A percentile compares a stretch with the other conserved stretches of the same genome.
Evolutionary conservation across 2,797 vertebrate species (phyloP).

Genomic region (Siniperca scherzeri): DNA sequence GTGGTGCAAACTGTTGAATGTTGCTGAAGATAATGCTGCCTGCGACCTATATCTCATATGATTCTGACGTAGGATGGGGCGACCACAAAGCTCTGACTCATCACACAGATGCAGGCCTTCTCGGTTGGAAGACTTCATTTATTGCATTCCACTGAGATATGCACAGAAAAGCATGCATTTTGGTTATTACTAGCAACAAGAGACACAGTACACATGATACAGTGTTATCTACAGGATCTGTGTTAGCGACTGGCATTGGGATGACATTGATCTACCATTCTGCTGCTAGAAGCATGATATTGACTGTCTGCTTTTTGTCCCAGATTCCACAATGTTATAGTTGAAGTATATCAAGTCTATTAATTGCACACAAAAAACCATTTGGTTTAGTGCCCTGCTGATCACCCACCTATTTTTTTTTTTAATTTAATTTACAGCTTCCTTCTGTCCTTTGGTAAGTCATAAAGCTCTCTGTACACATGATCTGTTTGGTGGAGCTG

Average conservation of each 20-base stretch:
- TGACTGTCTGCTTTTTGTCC: slow-evolving; percentile 56
- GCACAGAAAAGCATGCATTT: slow-evolving; percentile 37
- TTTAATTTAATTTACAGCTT: slow-evolving; percentile 9
- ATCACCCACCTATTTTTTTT: neutral
- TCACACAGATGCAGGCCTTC: slow-evolving; percentile 53
- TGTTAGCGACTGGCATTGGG: slow-evolving; percentile 25
- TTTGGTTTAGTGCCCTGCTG: slow-evolving; percentile 9
- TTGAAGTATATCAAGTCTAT: slow-evolving; percentile 21
- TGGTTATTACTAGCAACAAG: slow-evolving; percentile 20
- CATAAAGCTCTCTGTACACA: slow-evolving; percentile 11
- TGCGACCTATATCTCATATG: slow-evolving; percentile 75
- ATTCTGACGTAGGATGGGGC: slow-evolving; percentile 67
- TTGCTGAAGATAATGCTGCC: slow-evolving; percentile 49
- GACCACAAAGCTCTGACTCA: slow-evolving; percentile 78
- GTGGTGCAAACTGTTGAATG: slow-evolving; percentile 37
- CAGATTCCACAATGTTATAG: slow-evolving; percentile 52
- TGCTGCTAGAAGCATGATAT: slow-evolving; percentile 57
- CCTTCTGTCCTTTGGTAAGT: slow-evolving; percentile 12
- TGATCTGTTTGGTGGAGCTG: slow-evolving; percentile 17
- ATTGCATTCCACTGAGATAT: slow-evolving; percentile 25
- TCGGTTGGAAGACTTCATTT: slow-evolving; percentile 53
- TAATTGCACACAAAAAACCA: slow-evolving; percentile 9
- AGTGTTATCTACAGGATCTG: slow-evolving; percentile 45
- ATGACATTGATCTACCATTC: slow-evolving; percentile 61
- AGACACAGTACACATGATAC: slow-evolving; percentile 33